phyloP scores from a whole-genome alignment of 2,113 vertebrate genomes.

The Gorsachius goisagi region DNA sequence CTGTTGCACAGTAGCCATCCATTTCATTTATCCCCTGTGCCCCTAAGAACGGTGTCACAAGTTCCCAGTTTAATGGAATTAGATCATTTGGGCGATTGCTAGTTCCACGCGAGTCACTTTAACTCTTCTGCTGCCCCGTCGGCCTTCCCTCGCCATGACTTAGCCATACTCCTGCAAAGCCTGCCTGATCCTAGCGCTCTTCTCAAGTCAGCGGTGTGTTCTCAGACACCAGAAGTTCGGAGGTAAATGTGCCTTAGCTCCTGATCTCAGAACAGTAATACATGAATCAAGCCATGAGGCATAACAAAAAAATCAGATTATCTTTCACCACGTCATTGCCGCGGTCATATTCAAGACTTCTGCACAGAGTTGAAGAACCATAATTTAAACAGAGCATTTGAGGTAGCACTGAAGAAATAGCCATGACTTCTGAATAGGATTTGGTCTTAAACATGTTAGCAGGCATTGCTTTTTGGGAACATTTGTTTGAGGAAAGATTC shows the following conservation, averaged over 20 bases:
- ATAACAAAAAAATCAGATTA: background rate
- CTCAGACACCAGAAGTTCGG: background rate
- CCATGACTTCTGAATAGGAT: background rate
- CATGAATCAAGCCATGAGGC: background rate
- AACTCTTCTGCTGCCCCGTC: background rate
- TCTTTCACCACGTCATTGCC: rapidly evolving
- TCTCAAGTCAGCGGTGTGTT: background rate
- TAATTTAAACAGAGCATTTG: background rate
- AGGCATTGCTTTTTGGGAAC: background rate
- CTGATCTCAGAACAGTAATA: background rate
- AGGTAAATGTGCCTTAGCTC: background rate
- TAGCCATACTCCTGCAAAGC: background rate
- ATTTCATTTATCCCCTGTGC: background rate
- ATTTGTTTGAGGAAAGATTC: background rate
- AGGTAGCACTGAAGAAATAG: background rate
- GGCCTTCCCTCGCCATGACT: background rate
- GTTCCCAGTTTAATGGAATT: background rate
- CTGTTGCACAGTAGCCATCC: background rate
- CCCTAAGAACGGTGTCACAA: background rate
- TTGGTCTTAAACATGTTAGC: background rate
- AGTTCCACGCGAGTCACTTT: background rate
- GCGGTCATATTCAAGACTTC: background rate
- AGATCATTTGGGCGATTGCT: background rate
- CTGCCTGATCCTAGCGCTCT: background rate
- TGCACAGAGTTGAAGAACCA: background rate